Evolutionary conservation across 2,113 vertebrate genomes (phyloP), one percentile per base, ranked within the genome.

Genomic region (Psephotus haematonotus): DNA sequence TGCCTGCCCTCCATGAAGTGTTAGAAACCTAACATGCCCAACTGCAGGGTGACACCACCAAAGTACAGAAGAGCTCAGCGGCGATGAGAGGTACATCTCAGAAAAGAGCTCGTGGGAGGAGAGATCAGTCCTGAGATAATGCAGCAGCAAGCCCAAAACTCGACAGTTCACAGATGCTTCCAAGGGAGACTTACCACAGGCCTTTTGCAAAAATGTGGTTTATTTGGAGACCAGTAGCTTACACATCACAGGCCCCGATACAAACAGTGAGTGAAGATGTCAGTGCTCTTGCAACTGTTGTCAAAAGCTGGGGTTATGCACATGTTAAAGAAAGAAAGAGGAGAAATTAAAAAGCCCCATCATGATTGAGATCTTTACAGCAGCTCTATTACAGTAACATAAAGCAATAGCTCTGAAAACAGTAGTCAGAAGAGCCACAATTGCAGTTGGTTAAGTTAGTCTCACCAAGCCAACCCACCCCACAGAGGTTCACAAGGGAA

Each of bases 181-280:
- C 39, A 29, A 60, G n/a, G 37, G 47, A 55, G 31, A 4, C 39
- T 82, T 68, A 33, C 43, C 3, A 3, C 39, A 64, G n/a, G 15
- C 15, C 39, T 68, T 59, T 70, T 43, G 39, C 16, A 71, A 65
- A 84, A 89, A 52, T 44, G 41, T 57, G 59, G 65, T 87, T 76
- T 23, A 53, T 28, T 22, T 67, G 65, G 92, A 94, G 46, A 79
- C 27, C 44, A 80, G 62, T n/a, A 71, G 75, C 13, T 93, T 76
- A 50, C 8, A 85, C 47, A 80, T 39, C 29, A 80, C 37, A 85
- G 52, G 67, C 22, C 13, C 28, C 0, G 1, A 67, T 39, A 84
- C 52, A 94, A 89, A 25, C 50, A 64, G 68, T 44, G 57, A 86
- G 44, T 0, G 0, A 85, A 85, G 53, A 80, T 79, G 49, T 82